These are phyloP conservation scores for Hypolimnas misippus DNA, from an alignment of 2,888 invertebrate species.

Conservation along the genomic window DNA sequence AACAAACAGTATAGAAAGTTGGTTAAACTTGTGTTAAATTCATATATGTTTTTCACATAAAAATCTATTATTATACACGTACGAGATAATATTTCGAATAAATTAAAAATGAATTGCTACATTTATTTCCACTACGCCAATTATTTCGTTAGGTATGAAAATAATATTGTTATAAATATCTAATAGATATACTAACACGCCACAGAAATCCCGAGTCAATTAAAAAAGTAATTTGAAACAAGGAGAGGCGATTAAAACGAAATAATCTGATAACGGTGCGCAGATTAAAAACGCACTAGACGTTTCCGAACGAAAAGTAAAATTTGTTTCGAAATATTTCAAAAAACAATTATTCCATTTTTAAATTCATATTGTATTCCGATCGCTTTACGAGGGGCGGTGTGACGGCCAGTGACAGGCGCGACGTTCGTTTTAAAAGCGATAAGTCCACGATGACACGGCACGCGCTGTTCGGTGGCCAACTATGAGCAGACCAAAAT, in stretches of 20 bases:
- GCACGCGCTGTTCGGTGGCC: slow-evolving; percentile 59
- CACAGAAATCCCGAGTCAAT: slow-evolving; percentile 8
- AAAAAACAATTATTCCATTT: slow-evolving; percentile 48
- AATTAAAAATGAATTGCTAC: neutral
- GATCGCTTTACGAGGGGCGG: slow-evolving; percentile 46
- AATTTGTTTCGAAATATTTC: slow-evolving; percentile 36
- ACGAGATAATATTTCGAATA: neutral
- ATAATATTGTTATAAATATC: neutral
- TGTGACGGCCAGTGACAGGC: slow-evolving; percentile 64
- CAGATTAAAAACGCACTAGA: slow-evolving; percentile 32
- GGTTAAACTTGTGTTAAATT: slow-evolving; percentile 36
- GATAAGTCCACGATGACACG: slow-evolving; percentile 66
- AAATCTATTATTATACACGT: neutral
- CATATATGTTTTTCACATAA: slow-evolving; percentile 16
- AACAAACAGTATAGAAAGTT: slow-evolving; percentile 47
- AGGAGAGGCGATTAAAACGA: slow-evolving; percentile 30
- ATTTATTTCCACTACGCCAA: neutral
- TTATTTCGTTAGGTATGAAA: neutral
- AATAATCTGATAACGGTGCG: slow-evolving; percentile 36
- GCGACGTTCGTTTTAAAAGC: slow-evolving; percentile 47
- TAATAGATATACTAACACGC: neutral
- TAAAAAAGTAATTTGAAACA: slow-evolving; percentile 22
- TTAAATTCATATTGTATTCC: slow-evolving; percentile 49
- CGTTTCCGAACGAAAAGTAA: slow-evolving; percentile 30
- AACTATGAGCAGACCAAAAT: slow-evolving; percentile 29